Base-by-base conservation (phyloP, 1,140 invertebrate species). In the Macrosteles quadrilineatus region DNA sequence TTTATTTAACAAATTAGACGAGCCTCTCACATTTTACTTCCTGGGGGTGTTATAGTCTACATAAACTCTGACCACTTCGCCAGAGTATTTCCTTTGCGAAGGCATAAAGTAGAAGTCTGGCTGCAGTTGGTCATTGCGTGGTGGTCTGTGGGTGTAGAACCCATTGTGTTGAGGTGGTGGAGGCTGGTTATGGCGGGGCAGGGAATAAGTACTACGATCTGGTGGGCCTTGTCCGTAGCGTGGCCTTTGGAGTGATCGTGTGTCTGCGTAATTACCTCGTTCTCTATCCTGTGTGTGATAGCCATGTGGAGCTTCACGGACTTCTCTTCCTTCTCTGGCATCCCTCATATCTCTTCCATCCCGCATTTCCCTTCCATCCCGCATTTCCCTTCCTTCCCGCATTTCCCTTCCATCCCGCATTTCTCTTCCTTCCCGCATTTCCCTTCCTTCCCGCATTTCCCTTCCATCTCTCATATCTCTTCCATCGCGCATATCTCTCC, bases 91-190 rank as follows among this genome's bases (percentile, higher is more conserved):
- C 62, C 94, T 82, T 76, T 97, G 94, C 31, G 93, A 95, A 17
- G 94, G 94, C 93, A 96, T 96, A 78, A 96, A 96, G 80, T 96
- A 97, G 80, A 96, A 96, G 80, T 97, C 94, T 0, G 94, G 91
- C 71, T 90, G 85, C 76, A 84, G 55, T 75, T 83, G 76, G 59
- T 75, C 72, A 76, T 71, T 77, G 74, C 79, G 72, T 76, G 75
- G 65, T 74, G 77, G 70, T 67, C 76, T 30, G 71, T 86, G 83
- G 2, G 84, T 85, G 70, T 85, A 85, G 40, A 85, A 85, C n/a
- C 81, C 81, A 6, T 77, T 80, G 14, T 78, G 76, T 3, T 77
- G 76, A n/a, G 77, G 73, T 1, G 77, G 76, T n/a, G 76, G 75
- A 57, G 73, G 72, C 67, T 74, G 68, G 71, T 76, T 74, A 6